Evolutionary conservation across 92 coral and sea anemone genomes (phyloP).

Genomic region (Nematostella vectensis): DNA sequence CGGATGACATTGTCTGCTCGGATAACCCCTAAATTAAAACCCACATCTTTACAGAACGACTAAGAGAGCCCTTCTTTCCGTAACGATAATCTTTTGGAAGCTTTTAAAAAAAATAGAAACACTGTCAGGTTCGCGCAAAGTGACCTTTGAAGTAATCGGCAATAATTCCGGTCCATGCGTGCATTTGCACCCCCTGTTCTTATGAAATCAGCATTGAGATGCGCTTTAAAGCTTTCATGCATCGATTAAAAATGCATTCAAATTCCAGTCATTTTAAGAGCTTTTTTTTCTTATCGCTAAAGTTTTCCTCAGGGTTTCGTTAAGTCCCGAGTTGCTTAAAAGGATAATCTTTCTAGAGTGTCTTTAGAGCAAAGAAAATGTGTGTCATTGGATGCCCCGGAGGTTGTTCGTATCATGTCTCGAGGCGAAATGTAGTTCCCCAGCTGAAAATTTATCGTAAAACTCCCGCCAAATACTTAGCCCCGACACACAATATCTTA

Average conservation of each 20-base stretch:
- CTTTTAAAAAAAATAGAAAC: not conserved
- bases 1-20: too few relatives aligned
- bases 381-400: too few relatives aligned
- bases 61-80: too few relatives aligned
- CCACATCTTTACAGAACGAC: too few relatives aligned
- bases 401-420: not conserved
- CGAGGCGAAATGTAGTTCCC: not conserved
- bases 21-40: too few relatives aligned
- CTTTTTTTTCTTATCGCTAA: not conserved
- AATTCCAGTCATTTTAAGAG: constrained; percentile 3
- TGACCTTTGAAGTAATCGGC: not conserved
- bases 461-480: too few relatives aligned
- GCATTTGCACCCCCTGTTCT: not conserved
- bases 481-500: too few relatives aligned
- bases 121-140: not conserved
- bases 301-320: not conserved
- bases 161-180: not conserved
- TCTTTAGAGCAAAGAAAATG: not conserved
- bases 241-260: not conserved
- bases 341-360: not conserved
- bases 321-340: not conserved
- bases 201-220: not conserved
- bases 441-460: constrained; percentile 1
- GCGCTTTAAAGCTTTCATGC: not conserved
- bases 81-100: constrained; percentile 1